Evolutionary conservation across 1,140 invertebrate species (phyloP).

Genomic region (Calephelis virginiensis): DNA sequence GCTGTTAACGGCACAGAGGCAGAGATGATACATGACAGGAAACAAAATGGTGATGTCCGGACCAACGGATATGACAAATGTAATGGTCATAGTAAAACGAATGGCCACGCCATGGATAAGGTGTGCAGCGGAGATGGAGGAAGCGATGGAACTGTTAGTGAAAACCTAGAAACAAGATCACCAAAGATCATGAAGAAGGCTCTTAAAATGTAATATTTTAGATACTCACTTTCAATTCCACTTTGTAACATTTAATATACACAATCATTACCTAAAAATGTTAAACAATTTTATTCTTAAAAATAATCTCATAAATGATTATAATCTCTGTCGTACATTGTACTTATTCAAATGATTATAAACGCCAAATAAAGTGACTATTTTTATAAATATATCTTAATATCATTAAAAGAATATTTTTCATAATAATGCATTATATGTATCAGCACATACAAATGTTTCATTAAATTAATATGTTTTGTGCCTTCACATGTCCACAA

Average conservation of each 20-base stretch:
- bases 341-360: constrained; percentile 55
- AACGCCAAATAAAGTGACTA: constrained; percentile 67
- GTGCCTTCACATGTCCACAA: constrained; percentile 57
- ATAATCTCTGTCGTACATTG: constrained; percentile 34
- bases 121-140: constrained; percentile 25
- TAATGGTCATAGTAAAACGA: constrained; percentile 36
- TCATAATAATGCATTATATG: constrained; percentile 45
- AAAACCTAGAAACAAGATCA: constrained; percentile 22
- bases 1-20: background rate
- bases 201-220: constrained; percentile 57
- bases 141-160: constrained; percentile 18
- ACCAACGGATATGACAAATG: constrained; percentile 45
- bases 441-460: constrained; percentile 34
- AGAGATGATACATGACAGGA: constrained; percentile 27
- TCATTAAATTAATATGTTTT: constrained; percentile 41
- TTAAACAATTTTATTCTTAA: constrained; percentile 9
- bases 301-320: constrained; percentile 15
- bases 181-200: constrained; percentile 72
- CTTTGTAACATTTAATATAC: constrained; percentile 58
- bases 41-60: constrained; percentile 49
- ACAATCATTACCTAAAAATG: constrained; percentile 32
- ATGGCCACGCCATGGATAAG: constrained; percentile 31
- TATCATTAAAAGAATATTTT: constrained; percentile 47
- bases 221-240: constrained; percentile 64
- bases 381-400: constrained; percentile 60